These are phyloP conservation scores for Urophycis tenuis DNA, from an alignment of 2,797 vertebrate genomes.

Conservation along the genomic window DNA sequence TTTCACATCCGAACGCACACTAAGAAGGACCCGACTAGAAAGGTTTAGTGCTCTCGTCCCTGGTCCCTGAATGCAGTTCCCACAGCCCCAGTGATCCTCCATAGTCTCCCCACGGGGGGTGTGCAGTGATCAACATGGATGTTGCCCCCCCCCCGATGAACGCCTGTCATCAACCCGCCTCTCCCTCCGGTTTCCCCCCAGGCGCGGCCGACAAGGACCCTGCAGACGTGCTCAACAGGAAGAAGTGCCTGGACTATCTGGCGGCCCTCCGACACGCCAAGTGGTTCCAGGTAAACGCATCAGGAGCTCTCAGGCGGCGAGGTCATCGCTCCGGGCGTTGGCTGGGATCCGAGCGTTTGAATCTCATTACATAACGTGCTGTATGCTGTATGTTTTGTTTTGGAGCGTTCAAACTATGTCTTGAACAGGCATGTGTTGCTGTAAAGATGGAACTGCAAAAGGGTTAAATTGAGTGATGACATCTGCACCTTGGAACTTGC, in stretches of 20 bases:
- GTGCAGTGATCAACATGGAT: neutral
- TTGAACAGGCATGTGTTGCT: no score
- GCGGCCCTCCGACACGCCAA: slow-evolving; percentile 79
- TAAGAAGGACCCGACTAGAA: neutral
- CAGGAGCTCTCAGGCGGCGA: no score
- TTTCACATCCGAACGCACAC: neutral
- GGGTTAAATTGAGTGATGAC: no score
- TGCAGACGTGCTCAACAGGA: slow-evolving; percentile 67
- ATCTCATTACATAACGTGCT: neutral
- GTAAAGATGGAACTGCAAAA: no score
- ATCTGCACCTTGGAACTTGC: no score
- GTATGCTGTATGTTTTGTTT: neutral
- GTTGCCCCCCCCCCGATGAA: neutral
- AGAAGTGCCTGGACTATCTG: slow-evolving; percentile 75
- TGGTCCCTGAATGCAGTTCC: slow-evolving; percentile 8
- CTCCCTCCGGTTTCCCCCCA: slow-evolving; percentile 26
- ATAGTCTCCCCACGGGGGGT: neutral
- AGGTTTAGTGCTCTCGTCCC: neutral
- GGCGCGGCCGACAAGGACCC: slow-evolving; percentile 58
- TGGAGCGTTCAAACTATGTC: neutral
- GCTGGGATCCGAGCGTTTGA: neutral
- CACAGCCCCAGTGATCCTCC: neutral
- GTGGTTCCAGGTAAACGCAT: slow-evolving; percentile 81
- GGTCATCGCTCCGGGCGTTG: neutral
- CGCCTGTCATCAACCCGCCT: slow-evolving; percentile 28